Conservation (phyloP, 2,113 vertebrate genomes). For the human (Homo sapiens) region GRCh38 chr6:138656001-138656500, state of each 20-base stretch:
- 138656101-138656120: not conserved
- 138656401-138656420: not conserved
- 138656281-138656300: not conserved
- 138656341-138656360: not conserved
- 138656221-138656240: slow-evolving; percentile 28
- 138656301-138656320: not conserved
- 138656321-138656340: not conserved
- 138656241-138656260: not conserved
- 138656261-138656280: not conserved
- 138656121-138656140: not conserved
- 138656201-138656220: not conserved
- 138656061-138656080: not conserved
- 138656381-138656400: not conserved
- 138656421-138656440: not conserved
- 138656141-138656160: not conserved
- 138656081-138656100: not conserved
- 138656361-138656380: not conserved
- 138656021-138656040: not conserved
- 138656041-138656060: not conserved
- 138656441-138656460: not conserved
- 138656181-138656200: not conserved
- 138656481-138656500: not conserved
- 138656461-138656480: not conserved
- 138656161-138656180: not conserved
- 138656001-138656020: not conserved